These are phyloP conservation scores for Xenops minutus DNA, from an alignment of 2,797 vertebrate species.

Conservation along the genomic window DNA sequence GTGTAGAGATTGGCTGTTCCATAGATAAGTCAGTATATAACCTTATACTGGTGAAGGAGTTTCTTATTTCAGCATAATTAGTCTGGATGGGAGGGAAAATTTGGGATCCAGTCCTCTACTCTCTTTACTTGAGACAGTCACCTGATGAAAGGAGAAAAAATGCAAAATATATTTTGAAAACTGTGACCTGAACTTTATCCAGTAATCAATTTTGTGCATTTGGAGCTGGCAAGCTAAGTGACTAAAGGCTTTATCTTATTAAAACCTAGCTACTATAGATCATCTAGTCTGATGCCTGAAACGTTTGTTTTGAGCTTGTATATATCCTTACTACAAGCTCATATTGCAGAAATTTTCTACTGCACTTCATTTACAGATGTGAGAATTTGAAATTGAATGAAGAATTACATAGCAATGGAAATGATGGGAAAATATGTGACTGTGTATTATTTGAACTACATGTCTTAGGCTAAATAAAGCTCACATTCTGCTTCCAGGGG, in stretches of 20 bases:
- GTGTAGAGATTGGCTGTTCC: background rate
- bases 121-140: background rate
- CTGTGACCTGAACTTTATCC: background rate
- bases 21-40: background rate
- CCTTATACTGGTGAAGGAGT: background rate
- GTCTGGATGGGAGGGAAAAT: background rate
- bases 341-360: background rate
- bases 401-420: background rate
- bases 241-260: background rate
- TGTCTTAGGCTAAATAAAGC: background rate
- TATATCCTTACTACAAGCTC: background rate
- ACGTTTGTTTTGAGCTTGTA: background rate
- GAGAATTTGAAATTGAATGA: background rate
- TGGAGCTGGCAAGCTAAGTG: background rate
- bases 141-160: background rate
- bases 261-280: background rate
- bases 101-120: background rate
- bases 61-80: background rate
- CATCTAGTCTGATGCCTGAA: background rate
- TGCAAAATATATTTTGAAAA: background rate
- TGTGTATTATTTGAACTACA: background rate
- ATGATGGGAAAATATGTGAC: background rate
- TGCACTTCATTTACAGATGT: background rate
- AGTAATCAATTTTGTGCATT: background rate
- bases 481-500: background rate